Evolutionary conservation across 2,113 vertebrate genomes (phyloP).

Genomic region (Siniperca knerii): DNA sequence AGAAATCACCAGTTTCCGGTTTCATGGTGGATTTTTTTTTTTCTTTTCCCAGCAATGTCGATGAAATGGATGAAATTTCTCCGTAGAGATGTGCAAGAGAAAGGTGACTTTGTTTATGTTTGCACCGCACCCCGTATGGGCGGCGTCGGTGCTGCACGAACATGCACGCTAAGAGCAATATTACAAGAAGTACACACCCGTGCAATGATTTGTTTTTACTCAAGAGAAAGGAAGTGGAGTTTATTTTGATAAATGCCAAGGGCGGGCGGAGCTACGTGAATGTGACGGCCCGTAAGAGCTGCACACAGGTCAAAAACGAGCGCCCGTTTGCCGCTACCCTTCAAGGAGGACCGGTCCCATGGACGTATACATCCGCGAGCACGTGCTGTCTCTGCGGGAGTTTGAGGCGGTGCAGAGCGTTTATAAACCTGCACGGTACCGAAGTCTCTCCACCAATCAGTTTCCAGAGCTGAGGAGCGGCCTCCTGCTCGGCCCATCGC

Average conservation of each 20-base stretch:
- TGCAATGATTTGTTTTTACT: accelerated
- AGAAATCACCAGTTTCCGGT: background rate
- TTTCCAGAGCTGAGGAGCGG: constrained; percentile 14
- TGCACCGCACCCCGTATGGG: background rate
- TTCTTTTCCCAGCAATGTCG: background rate
- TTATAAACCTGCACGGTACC: accelerated
- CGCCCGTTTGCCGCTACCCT: accelerated
- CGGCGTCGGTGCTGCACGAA: background rate
- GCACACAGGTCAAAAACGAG: accelerated
- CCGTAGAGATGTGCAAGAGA: too few relatives aligned
- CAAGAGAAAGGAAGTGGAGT: accelerated
- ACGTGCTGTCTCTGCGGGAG: accelerated
- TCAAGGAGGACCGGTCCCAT: background rate
- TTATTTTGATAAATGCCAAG: accelerated
- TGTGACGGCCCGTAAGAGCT: background rate
- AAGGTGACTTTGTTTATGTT: background rate
- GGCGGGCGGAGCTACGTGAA: background rate
- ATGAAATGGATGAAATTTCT: background rate
- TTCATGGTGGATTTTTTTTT: too few relatives aligned
- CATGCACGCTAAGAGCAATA: too few relatives aligned
- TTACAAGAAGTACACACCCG: accelerated
- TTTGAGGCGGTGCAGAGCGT: background rate
- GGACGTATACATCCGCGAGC: too few relatives aligned
- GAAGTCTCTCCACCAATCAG: constrained; percentile 39
- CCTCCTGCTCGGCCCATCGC: constrained; percentile 21